These are phyloP conservation scores for Acanthochromis polyacanthus DNA, from an alignment of 2,113 vertebrate species.

Conservation along the genomic window DNA sequence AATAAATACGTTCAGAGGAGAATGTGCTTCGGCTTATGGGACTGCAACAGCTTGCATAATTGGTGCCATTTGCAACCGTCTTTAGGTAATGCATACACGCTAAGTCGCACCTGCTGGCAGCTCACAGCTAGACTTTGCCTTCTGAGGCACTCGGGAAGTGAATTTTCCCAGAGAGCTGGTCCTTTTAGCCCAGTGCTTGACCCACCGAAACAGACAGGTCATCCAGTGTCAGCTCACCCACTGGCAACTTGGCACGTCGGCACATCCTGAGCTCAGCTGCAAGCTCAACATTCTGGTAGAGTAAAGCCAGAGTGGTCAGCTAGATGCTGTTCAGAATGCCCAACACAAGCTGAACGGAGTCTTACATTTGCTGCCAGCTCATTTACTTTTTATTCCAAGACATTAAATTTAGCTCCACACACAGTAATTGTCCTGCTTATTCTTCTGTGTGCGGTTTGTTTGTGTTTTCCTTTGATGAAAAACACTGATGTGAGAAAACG, in stretches of 20 bases:
- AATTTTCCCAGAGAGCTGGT: slow-evolving; percentile 19
- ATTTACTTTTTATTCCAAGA: neutral
- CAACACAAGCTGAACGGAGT: slow-evolving; percentile 23
- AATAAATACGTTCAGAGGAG: slow-evolving; percentile 44
- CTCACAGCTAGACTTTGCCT: slow-evolving; percentile 23
- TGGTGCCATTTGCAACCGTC: slow-evolving; percentile 3
- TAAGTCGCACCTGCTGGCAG: slow-evolving; percentile 15
- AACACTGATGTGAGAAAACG: neutral
- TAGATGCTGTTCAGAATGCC: slow-evolving; percentile 38
- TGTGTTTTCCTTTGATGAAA: neutral
- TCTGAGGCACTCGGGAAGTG: slow-evolving; percentile 28
- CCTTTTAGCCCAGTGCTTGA: slow-evolving; percentile 46
- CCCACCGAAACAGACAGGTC: slow-evolving; percentile 45
- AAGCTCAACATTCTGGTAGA: slow-evolving; percentile 44
- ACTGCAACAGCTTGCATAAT: slow-evolving; percentile 37
- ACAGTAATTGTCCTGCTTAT: neutral
- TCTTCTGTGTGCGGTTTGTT: neutral
- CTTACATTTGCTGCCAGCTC: neutral
- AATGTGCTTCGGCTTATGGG: slow-evolving; percentile 20
- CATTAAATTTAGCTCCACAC: slow-evolving; percentile 25
- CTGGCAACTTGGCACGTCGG: slow-evolving; percentile 53
- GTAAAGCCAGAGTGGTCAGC: slow-evolving; percentile 40
- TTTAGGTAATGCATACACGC: neutral
- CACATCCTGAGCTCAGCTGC: slow-evolving; percentile 58
- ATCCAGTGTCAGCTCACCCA: slow-evolving; percentile 55